These are phyloP conservation scores for Cephus pulcher DNA, from an alignment of 2,888 invertebrate genomes.

Conservation along the genomic window DNA sequence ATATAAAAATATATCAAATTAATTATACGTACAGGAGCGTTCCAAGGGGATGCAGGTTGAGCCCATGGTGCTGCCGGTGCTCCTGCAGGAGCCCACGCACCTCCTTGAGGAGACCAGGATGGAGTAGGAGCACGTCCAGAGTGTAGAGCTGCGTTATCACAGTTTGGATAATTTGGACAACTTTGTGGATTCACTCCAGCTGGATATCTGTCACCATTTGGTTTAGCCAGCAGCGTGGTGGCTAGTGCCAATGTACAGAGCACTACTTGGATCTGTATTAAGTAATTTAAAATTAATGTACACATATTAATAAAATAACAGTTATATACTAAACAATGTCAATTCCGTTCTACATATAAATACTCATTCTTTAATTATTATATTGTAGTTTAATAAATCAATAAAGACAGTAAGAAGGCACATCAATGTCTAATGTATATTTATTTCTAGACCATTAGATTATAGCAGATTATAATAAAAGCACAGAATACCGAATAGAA, in stretches of 20 bases:
- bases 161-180: conserved; percentile 18
- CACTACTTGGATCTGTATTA: neutral
- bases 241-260: neutral
- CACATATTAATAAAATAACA: neutral
- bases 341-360: neutral
- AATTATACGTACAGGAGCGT: conserved; percentile 1
- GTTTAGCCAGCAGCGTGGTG: neutral
- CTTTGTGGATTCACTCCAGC: conserved; percentile 18
- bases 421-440: neutral
- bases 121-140: conserved; percentile 3
- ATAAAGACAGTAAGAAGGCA: neutral
- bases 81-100: neutral
- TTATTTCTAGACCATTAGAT: neutral
- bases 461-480: neutral
- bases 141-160: conserved; percentile 21
- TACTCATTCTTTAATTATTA: neutral
- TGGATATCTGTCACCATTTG: conserved; percentile 10
- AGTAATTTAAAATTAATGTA: neutral
- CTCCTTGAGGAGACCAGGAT: neutral
- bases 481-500: neutral
- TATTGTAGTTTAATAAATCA: neutral
- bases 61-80: neutral
- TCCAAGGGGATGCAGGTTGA: neutral
- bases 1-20: neutral
- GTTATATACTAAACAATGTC: neutral